Evolutionary conservation across 2,113 vertebrate species (phyloP).

Genomic region (Tiliqua scincoides): DNA sequence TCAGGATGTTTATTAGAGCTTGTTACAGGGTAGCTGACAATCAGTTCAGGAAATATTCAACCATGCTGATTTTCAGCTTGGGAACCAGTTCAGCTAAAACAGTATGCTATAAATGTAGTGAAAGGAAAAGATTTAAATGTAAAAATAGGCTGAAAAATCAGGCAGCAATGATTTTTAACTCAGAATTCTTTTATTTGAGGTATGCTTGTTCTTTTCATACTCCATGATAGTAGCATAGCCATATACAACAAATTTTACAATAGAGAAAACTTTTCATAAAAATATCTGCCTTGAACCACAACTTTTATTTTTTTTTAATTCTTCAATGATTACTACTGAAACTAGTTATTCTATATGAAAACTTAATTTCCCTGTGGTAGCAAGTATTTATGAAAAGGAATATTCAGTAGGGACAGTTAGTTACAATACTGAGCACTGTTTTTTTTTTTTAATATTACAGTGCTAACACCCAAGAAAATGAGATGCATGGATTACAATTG

Average conservation of each 20-base stretch:
- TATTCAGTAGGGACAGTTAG: conserved; percentile 88
- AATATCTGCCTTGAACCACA: conserved; percentile 87
- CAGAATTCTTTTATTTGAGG: conserved; percentile 89
- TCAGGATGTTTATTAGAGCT: conserved; percentile 38
- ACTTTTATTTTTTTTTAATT: conserved; percentile 80
- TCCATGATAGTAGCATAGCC: conserved; percentile 88
- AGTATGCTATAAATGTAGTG: neutral
- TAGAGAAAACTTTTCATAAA: conserved; percentile 89
- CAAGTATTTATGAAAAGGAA: conserved; percentile 90
- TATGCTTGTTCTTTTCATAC: conserved; percentile 86
- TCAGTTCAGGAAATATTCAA: neutral
- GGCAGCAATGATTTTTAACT: conserved; percentile 76
- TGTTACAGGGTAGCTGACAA: conserved; percentile 45
- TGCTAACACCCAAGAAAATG: conserved; percentile 88
- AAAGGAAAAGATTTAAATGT: neutral
- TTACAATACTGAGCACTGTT: conserved; percentile 87
- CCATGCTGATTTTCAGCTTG: neutral
- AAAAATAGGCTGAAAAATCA: conserved; percentile 53
- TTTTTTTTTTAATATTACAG: conserved; percentile 83
- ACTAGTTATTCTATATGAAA: conserved; percentile 90
- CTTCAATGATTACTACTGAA: conserved; percentile 87
- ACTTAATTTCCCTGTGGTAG: conserved; percentile 88
- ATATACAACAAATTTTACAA: conserved; percentile 89
- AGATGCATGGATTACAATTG: conserved; percentile 91
- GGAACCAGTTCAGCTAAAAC: neutral